These are phyloP conservation scores for Lymantria monacha DNA, from an alignment of 2,888 invertebrate genomes.

Conservation along the genomic window DNA sequence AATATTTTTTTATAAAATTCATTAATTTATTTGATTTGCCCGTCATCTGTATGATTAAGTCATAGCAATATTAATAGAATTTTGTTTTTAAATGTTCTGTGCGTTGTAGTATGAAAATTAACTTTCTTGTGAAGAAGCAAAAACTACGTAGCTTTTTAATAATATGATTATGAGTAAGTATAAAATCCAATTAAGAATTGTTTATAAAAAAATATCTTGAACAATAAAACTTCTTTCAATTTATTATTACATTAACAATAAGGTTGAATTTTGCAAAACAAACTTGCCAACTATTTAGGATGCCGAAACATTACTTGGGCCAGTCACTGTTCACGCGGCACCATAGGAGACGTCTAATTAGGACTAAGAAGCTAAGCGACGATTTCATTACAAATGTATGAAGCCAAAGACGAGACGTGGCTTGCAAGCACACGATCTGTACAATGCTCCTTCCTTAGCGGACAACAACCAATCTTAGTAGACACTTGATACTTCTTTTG, in stretches of 20 bases:
- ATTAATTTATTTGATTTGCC: too few species aligned
- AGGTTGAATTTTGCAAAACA: conserved; percentile 13
- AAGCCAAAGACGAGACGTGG: conserved; percentile 59
- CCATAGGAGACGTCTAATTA: conserved; percentile 60
- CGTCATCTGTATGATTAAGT: too few species aligned
- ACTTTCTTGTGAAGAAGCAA: too few species aligned
- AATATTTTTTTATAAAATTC: too few species aligned
- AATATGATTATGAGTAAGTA: too few species aligned
- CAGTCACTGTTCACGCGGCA: conserved; percentile 16
- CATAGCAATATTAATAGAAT: too few species aligned
- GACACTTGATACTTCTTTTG: conserved; percentile 51
- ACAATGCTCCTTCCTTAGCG: conserved; percentile 65
- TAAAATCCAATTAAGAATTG: too few species aligned
- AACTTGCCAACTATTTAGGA: conserved; percentile 16
- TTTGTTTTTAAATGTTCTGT: too few species aligned
- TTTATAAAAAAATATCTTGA: too few species aligned
- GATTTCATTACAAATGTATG: conserved; percentile 76
- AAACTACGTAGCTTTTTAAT: too few species aligned
- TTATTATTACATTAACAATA: conserved; percentile 7
- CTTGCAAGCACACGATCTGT: conserved; percentile 66
- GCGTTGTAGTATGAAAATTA: too few species aligned
- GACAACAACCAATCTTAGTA: conserved; percentile 45
- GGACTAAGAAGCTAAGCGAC: conserved; percentile 48
- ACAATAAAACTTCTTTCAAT: too few species aligned
- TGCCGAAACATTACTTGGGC: conserved; percentile 25